phyloP scores from a whole-genome alignment of 2,113 vertebrate species.

The Neolamprologus caudopunctatus region DNA sequence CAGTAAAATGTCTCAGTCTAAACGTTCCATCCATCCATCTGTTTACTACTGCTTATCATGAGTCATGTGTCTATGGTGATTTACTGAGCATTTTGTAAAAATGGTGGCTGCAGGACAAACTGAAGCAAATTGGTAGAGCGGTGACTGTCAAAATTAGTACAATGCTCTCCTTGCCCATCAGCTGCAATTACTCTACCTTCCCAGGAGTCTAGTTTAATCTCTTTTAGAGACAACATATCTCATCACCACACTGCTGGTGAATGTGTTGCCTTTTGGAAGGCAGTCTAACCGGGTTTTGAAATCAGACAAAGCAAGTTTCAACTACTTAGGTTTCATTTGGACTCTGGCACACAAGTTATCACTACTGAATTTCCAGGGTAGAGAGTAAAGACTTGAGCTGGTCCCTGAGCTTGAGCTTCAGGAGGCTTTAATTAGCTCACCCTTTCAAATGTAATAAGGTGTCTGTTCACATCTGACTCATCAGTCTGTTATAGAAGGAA shows the following conservation, averaged over 20 bases:
- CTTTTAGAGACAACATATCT: background rate
- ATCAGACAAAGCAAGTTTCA: background rate
- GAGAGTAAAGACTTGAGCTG: background rate
- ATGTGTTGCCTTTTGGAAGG: background rate
- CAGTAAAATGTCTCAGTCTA: background rate
- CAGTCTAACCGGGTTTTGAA: background rate
- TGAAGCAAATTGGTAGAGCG: background rate
- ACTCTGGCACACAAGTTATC: background rate
- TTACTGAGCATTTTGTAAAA: background rate
- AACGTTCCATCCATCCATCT: background rate
- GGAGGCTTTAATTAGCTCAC: background rate
- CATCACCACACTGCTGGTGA: background rate
- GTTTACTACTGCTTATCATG: background rate
- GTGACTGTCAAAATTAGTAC: background rate
- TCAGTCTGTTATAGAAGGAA: background rate
- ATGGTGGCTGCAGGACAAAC: background rate
- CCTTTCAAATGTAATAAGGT: background rate
- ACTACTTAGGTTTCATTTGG: background rate
- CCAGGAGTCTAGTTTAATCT: background rate
- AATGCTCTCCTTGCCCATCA: background rate
- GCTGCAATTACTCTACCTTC: background rate
- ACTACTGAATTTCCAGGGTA: background rate
- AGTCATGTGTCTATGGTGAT: background rate
- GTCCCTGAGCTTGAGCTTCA: background rate
- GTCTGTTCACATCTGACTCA: background rate